Evolutionary conservation across 2,797 vertebrate species (phyloP).

Genomic region (Apogon talboti): DNA sequence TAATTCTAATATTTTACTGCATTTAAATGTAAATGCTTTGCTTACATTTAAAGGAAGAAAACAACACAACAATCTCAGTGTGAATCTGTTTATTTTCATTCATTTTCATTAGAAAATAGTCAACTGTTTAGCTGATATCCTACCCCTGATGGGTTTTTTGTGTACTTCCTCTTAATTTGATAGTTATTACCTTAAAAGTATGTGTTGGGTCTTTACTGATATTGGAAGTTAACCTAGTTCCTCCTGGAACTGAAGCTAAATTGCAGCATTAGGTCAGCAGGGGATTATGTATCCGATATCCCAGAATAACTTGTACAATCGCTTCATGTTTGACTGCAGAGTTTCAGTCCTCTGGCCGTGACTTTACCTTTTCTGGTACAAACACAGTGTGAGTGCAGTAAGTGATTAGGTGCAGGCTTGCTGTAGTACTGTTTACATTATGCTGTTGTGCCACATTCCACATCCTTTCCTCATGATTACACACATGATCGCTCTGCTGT

Average conservation of each 20-base stretch:
- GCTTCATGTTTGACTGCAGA: constrained; percentile 20
- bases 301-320: constrained; percentile 14
- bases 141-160: background rate
- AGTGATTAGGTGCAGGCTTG: constrained; percentile 40
- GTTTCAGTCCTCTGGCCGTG: constrained; percentile 2
- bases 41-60: too few relatives aligned
- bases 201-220: background rate
- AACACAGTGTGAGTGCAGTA: constrained; percentile 12
- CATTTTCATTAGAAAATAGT: too few relatives aligned
- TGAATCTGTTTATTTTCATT: too few relatives aligned
- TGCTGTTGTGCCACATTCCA: constrained; percentile 22
- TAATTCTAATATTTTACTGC: too few relatives aligned
- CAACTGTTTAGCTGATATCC: background rate
- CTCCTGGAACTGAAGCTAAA: background rate
- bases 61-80: too few relatives aligned
- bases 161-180: background rate
- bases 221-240: background rate
- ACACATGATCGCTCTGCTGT: constrained; percentile 14
- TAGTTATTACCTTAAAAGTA: background rate
- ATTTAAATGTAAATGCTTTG: too few relatives aligned
- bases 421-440: constrained; percentile 27
- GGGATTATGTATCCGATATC: constrained; percentile 9
- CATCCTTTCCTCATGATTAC: constrained; percentile 2
- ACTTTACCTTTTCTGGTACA: constrained; percentile 41
- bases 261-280: constrained; percentile 23